Percentiles rank a stretch among this genome's conserved stretches.
These are phyloP conservation scores for Catocala fraxini DNA, from an alignment of 2,888 invertebrate species.

Conservation along the genomic window DNA sequence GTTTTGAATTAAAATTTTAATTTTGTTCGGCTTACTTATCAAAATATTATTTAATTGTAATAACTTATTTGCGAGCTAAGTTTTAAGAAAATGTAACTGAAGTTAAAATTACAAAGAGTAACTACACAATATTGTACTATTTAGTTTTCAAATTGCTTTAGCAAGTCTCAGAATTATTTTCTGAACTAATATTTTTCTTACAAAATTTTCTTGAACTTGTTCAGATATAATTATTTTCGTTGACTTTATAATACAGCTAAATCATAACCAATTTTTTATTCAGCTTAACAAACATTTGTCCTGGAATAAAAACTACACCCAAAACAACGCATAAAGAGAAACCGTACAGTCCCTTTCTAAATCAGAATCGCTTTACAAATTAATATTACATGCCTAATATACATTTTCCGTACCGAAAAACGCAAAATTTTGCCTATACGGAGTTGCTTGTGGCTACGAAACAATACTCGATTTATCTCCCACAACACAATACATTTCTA, in stretches of 20 bases:
- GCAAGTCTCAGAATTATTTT: not conserved
- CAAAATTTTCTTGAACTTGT: too few relatives aligned
- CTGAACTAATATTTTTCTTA: not conserved
- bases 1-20: slow-evolving; percentile 2
- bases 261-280: too few relatives aligned
- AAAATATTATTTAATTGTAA: slow-evolving; percentile 3
- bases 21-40: not conserved
- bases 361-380: slow-evolving; percentile 28
- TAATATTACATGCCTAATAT: slow-evolving; percentile 30
- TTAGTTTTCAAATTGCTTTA: slow-evolving; percentile 3
- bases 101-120: slow-evolving; percentile 6
- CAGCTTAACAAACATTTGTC: too few relatives aligned
- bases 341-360: not conserved
- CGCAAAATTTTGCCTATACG: slow-evolving; percentile 28
- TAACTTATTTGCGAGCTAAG: not conserved
- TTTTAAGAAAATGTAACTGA: not conserved
- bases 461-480: slow-evolving; percentile 35
- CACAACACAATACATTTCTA: slow-evolving; percentile 32
- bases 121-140: slow-evolving; percentile 3
- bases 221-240: too few relatives aligned
- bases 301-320: not conserved
- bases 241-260: too few relatives aligned
- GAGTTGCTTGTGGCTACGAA: slow-evolving; percentile 19
- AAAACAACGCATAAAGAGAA: not conserved
- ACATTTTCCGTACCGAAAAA: slow-evolving; percentile 29